Base-by-base conservation (phyloP, 2,113 vertebrate genomes). In the Apaloderma vittatum region DNA sequence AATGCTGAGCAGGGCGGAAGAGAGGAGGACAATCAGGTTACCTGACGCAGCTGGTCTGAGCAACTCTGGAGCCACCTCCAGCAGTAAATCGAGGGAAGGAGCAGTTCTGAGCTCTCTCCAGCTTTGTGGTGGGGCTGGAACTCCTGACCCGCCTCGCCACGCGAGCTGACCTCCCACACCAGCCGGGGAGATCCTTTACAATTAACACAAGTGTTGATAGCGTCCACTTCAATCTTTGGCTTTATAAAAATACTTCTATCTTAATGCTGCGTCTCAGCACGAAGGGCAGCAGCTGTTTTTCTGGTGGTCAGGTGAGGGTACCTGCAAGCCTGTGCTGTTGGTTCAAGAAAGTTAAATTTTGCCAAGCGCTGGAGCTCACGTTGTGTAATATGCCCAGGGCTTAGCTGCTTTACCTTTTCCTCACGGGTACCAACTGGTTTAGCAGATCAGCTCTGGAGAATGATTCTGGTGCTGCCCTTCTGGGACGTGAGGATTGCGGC, bases 131-230 rank as follows among this genome's bases (percentile, higher is more conserved):
- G 40, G 40, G 40, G 73, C 61, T 84, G 84, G 7, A 51, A 13
- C 13, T 81, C 46, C 85, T 88, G n/a, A 9, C 11, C 45, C 24
- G 30, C 57, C 45, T 81, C 45, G 58, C 16, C 71, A 59, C 40
- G 21, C 0, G 0, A 71, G 30, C 48, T 34, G 32, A 79, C 18
- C 45, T 89, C 52, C 68, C 52, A 27, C 68, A 7, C 30, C 52
- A 59, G n/a, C 40, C 58, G n/a, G n/a, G 34, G 57, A 37, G 61
- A 89, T 32, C 30, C 40, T 51, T 46, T 12, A 1, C 46, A 37
- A 3, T 23, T 49, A 23, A 24, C 11, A 34, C 32, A 0, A 5
- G 2, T 13, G 3, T 27, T 34, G 21, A 15, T 12, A 19, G 48
- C 1, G 8, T 26, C n/a, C 36, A 6, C 68, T 57, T 73, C 54